Evolutionary conservation across 2,888 invertebrate species (phyloP), one percentile per base, ranked within the genome.

Genomic region (Thalpophila matura): DNA sequence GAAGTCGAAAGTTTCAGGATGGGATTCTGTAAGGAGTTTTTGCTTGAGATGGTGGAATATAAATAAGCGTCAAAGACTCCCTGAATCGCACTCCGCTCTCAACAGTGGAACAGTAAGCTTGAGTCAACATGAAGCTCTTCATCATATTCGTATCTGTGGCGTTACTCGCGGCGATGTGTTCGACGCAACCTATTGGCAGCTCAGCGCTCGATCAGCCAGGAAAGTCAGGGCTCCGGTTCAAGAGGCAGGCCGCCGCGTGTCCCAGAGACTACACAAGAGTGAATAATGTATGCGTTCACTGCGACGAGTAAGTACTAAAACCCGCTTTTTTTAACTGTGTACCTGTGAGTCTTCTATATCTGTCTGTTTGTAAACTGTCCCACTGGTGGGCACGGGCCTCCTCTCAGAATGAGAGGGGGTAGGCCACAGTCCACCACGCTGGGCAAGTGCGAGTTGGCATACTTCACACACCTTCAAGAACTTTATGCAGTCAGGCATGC

Each of bases 121-220:
- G 24, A 20, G 16, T 45, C 20, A 45, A 6, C 10, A 62, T 62
- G 64, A 37, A 63, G 35, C n/a, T 43, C 18, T 18, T 18, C 12
- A 31, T 14, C 7, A 10, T 29, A 0, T 24, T 67, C 4, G 18
- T 22, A 6, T 1, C 40, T 7, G 24, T 67, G 10, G 33, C 16
- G 14, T 26, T 50, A 5, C 9, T 65, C 4, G 24, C 33, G n/a
- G 24, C 31, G 3, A 1, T 45, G 12, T 38, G 38, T 45, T 18
- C 20, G 0, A 27, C 47, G 7, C 29, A 31, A 12, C 46, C 20
- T 2, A 9, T 35, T 24, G 20, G 5, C 2, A 24, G 5, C 2
- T 40, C 45, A 26, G 29, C 38, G 1, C 9, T 10, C 4, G n/a
- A 18, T 7, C 27, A 33, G n/a, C 7, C 7, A n/a, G 38, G 22